Conservation (phyloP, 2,888 invertebrate species). For the Amphipoea lucens region DNA sequence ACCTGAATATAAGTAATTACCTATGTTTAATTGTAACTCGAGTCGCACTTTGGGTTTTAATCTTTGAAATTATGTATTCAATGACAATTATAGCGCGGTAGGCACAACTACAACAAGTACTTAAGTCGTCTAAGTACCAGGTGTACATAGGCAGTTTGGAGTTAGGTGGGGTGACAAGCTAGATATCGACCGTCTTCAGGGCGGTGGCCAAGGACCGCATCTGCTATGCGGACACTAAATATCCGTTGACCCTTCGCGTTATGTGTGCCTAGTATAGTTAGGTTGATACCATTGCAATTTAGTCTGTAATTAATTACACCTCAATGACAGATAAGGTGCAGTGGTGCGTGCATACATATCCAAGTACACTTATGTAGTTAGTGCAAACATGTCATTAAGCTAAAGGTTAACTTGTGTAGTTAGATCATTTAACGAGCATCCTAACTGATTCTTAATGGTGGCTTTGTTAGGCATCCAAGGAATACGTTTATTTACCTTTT, state of each 20-base stretch:
- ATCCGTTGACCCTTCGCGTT: conserved; percentile 87
- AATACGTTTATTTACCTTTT: conserved; percentile 39
- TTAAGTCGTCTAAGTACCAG: conserved; percentile 82
- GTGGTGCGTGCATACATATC: conserved; percentile 72
- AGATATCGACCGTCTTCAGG: conserved; percentile 89
- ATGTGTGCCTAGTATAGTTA: conserved; percentile 79
- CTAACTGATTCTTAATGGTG: conserved; percentile 58
- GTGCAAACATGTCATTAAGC: conserved; percentile 60
- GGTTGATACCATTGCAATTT: conserved; percentile 78
- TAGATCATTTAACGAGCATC: conserved; percentile 57
- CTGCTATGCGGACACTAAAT: conserved; percentile 89
- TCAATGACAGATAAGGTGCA: conserved; percentile 88
- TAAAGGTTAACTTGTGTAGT: conserved; percentile 62
- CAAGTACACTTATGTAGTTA: conserved; percentile 56
- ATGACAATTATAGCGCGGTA: conserved; percentile 50
- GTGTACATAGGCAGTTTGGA: conserved; percentile 86
- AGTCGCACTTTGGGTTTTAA: conserved; percentile 37
- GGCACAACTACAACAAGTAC: conserved; percentile 60
- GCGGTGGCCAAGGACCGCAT: conserved; percentile 89
- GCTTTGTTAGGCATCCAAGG: conserved; percentile 47
- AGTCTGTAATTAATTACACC: conserved; percentile 87
- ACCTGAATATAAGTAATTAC: conserved; percentile 51
- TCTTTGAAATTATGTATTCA: conserved; percentile 49
- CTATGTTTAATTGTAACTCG: conserved; percentile 40
- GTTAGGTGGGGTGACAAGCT: conserved; percentile 86